phyloP scores from a whole-genome alignment of 1,140 invertebrate species.

The Trichonephila clavipes region DNA sequence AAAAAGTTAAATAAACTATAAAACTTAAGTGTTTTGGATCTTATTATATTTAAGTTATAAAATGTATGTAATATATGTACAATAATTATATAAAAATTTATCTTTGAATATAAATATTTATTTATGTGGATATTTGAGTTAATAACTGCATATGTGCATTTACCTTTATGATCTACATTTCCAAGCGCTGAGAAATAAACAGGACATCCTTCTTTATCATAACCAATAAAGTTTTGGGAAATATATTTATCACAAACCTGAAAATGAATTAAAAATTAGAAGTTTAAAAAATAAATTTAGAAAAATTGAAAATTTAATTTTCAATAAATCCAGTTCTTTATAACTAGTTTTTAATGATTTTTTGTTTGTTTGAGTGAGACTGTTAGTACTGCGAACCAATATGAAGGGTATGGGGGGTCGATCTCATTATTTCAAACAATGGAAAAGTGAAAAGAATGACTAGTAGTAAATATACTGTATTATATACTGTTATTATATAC shows the following conservation, averaged over 20 bases:
- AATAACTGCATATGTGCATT: not conserved
- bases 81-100: no score
- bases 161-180: not conserved
- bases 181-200: not conserved
- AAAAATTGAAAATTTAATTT: not conserved
- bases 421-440: not conserved
- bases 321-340: not conserved
- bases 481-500: no score
- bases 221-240: not conserved
- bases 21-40: no score
- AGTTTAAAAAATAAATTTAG: not conserved
- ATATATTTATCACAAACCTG: not conserved
- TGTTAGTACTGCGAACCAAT: not conserved
- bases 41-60: no score
- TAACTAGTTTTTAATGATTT: not conserved
- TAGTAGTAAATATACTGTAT: no score
- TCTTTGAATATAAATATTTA: no score
- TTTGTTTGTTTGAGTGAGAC: not conserved
- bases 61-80: no score
- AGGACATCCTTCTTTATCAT: conserved; percentile 9
- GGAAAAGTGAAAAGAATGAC: not conserved
- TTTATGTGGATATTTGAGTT: not conserved
- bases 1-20: no score
- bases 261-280: not conserved
- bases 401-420: not conserved